Percentiles rank a stretch among this genome's conserved stretches.
These are phyloP conservation scores for Lamprotornis superbus DNA, from an alignment of 2,113 vertebrate species.

Conservation along the genomic window DNA sequence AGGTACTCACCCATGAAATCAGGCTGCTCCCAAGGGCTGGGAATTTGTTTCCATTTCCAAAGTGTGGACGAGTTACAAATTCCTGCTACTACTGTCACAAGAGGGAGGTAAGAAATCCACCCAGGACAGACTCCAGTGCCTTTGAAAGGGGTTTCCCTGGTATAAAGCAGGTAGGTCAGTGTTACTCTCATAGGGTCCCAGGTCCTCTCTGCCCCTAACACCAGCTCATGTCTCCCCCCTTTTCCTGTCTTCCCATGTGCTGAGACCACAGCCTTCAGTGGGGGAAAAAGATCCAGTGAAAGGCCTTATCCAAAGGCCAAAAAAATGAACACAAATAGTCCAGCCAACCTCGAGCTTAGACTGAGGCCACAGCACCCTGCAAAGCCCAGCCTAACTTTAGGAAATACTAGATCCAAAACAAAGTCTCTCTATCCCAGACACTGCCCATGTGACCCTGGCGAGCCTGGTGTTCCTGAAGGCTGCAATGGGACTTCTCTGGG, in stretches of 20 bases:
- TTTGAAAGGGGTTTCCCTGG: neutral
- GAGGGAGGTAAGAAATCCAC: neutral
- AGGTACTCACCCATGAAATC: neutral
- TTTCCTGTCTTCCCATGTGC: neutral
- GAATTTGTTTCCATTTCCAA: slow-evolving; percentile 6
- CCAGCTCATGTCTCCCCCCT: neutral
- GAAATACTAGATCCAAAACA: slow-evolving; percentile 56
- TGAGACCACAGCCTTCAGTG: neutral
- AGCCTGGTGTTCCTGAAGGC: neutral
- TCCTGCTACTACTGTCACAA: neutral
- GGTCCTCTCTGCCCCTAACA: neutral
- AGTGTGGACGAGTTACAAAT: neutral
- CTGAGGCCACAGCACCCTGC: neutral
- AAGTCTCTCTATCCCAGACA: neutral
- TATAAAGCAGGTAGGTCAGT: neutral
- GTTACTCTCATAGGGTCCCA: neutral
- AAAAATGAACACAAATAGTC: neutral
- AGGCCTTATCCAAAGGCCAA: neutral
- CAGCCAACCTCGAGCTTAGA: neutral
- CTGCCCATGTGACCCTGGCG: rapidly evolving
- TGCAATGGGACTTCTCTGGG: neutral
- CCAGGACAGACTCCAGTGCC: neutral
- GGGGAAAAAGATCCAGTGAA: neutral
- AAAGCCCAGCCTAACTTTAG: neutral
- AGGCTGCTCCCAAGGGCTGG: neutral